Evolutionary conservation across 2,888 invertebrate genomes (phyloP), one percentile per base, ranked within the genome.

Genomic region (Euphydryas editha): DNA sequence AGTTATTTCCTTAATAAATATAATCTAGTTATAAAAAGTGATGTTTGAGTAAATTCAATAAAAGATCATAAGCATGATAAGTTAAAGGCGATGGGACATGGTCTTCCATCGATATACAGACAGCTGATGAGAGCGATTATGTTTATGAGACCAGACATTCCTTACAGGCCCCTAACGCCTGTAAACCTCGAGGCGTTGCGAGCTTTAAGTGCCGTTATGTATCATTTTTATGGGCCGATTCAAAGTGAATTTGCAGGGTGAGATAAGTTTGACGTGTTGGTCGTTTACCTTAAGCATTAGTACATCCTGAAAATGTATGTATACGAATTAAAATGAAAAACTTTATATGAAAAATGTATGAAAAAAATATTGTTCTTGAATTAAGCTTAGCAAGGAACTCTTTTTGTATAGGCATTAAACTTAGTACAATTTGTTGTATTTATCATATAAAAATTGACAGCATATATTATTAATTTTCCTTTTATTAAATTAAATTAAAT

Each of bases 201-300:
- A 76, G 73, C 76, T 79, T 76, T 80, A 85, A 88, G 84, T 85
- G 79, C 81, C 73, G 73, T 81, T 69, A 90, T 90, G 84, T 90
- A 88, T 90, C 89, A 90, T 88, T 89, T 91, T 91, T 91, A 92
- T 87, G 78, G 85, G 82, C 78, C 73, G 74, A 76, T 83, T 85
- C 81, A 89, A 92, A 91, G 90, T 90, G 91, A 92, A 91, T 91
- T 89, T 87, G 86, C 83, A 82, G 85, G 79, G 83, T 77, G 79
- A 86, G 90, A 90, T 92, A 89, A 87, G 84, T 85, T 77, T 85
- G 82, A 85, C 84, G 85, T 86, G 87, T 88, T 83, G 83, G 85
- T 82, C 85, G 84, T 89, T 90, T 88, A 86, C 85, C 42, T 20
- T 46, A 51, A 49, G 30, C 62, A 66, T 62, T 59, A 66, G 58